Conservation (phyloP, 2,113 vertebrate species). For the Burhinus bistriatus region DNA sequence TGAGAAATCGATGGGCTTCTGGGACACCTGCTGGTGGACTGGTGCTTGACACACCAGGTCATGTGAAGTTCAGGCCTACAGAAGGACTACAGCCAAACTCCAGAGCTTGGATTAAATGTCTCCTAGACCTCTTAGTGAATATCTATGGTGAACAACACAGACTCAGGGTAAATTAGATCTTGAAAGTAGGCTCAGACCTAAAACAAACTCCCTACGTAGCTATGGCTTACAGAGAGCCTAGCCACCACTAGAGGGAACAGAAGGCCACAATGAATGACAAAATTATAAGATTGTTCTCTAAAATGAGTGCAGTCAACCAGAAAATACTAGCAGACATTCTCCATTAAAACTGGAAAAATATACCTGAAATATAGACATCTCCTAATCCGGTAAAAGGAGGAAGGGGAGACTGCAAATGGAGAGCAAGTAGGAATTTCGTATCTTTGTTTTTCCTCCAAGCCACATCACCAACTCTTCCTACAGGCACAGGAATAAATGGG, state of each 20-base stretch:
- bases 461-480: background rate
- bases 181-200: background rate
- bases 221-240: background rate
- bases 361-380: background rate
- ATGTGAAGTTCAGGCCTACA: background rate
- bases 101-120: background rate
- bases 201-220: background rate
- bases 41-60: background rate
- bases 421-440: background rate
- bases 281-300: background rate
- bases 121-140: background rate
- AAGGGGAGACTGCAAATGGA: background rate
- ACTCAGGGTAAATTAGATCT: background rate
- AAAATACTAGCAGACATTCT: background rate
- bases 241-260: conserved; percentile 62
- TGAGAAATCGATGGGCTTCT: conserved; percentile 4
- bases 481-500: background rate
- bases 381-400: background rate
- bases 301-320: background rate
- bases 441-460: background rate
- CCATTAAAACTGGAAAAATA: background rate
- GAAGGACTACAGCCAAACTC: background rate
- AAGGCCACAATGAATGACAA: conserved; percentile 19
- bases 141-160: background rate
- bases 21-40: conserved; percentile 11